A percentile compares a stretch with the other conserved stretches of the same genome.
phyloP scores from a whole-genome alignment of 1,140 invertebrate genomes.

The Oncopeltus fasciatus region DNA sequence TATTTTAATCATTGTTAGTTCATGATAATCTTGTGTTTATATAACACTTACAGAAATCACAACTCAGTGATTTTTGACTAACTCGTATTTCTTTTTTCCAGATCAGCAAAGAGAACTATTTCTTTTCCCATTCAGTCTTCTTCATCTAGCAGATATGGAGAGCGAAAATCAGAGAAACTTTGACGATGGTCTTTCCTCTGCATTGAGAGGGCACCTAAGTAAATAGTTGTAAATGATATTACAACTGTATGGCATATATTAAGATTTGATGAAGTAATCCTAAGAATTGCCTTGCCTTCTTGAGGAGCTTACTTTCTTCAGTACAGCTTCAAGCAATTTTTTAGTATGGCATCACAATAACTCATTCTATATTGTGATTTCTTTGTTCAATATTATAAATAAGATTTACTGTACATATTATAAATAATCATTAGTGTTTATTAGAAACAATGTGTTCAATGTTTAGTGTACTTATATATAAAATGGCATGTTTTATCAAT shows the following conservation, averaged over 20 bases:
- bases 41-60: background rate
- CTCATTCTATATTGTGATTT: too few relatives aligned
- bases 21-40: too few relatives aligned
- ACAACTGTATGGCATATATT: background rate
- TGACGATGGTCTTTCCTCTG: slow-evolving; percentile 10
- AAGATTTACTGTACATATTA: background rate
- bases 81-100: background rate
- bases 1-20: too few relatives aligned
- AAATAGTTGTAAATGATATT: too few relatives aligned
- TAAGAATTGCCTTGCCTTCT: background rate
- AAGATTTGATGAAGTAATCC: background rate
- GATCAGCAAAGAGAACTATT: background rate
- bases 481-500: background rate
- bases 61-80: too few relatives aligned
- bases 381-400: too few relatives aligned
- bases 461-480: background rate
- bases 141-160: background rate
- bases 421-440: background rate
- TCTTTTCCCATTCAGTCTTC: background rate
- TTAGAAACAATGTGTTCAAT: slow-evolving; percentile 3
- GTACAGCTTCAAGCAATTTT: too few relatives aligned
- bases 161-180: background rate
- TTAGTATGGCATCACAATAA: too few relatives aligned
- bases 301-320: too few relatives aligned
- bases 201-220: slow-evolving; percentile 1